Evolutionary conservation across 1,140 invertebrate species (phyloP), one percentile per base, ranked within the genome.

Genomic region (Lordiphosa stackelbergi): DNA sequence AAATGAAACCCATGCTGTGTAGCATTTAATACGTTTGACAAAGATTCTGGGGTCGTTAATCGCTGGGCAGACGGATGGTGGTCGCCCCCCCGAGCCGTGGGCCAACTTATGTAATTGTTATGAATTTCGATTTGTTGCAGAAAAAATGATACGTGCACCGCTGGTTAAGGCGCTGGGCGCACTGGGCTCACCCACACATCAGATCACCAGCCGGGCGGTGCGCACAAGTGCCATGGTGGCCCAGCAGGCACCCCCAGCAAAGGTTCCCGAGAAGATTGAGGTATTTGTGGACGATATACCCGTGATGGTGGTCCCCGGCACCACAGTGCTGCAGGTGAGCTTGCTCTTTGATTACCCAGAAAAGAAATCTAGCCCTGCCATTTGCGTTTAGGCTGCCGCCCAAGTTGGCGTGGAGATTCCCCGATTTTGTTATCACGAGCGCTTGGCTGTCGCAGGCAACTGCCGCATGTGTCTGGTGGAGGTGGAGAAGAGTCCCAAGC

Each of bases 381-480:
- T 16, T 16, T 22, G 42, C 16, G 22, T 41, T 6, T 49, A 91
- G 96, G 98, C 98, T 65, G 98, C 97, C 63, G 97, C 98, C 9
- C 91, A 95, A 88, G 92, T 95, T 69, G 98, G 98, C 31, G 94
- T 99, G 10, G 98, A 99, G 90, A 99, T 99, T 77, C 98, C 98
- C 8, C 89, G 98, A 63, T 99, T 99, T 89, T 99, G 98, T 89
- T 99, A 99, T 88, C 98, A 99, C 91, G 98, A 99, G 88, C 91
- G 98, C 47, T 91, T 99, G 31, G 97, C 97, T 36, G 94, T 99
- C 51, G 98, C 98, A 75, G 98, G 98, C 13, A 99, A 99, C 88
- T 98, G 96, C 85, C 92, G 98, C 64, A 99, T 99, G 98, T 99
- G 98, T 91, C 89, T 99, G 4, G 98, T 99, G 1, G 98, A 99